phyloP scores from a whole-genome alignment of 2,888 invertebrate species.

The Lomographa bimaculata region DNA sequence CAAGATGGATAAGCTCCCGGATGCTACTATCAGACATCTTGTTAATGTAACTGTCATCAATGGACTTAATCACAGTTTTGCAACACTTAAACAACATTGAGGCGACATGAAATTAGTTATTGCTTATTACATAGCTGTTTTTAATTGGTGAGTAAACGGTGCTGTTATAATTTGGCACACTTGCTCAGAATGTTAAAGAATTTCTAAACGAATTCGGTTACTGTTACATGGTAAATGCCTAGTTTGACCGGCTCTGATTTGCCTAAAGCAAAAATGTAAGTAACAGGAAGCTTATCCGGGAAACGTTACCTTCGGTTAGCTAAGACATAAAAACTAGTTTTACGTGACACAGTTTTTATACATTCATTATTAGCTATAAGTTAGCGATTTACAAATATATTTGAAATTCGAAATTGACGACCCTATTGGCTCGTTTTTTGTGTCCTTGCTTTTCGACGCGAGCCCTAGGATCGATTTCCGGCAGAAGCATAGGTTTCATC shows the following conservation, averaged over 20 bases:
- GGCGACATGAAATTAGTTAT: conserved; percentile 30
- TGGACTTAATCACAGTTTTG: conserved; percentile 16
- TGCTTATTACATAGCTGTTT: conserved; percentile 29
- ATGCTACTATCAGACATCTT: too few species aligned
- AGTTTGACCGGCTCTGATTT: conserved; percentile 9
- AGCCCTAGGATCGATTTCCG: too few species aligned
- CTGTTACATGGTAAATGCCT: conserved; percentile 5
- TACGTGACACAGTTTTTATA: too few species aligned
- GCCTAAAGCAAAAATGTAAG: conserved; percentile 5
- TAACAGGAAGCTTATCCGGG: conserved; percentile 10
- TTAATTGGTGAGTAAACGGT: conserved; percentile 28
- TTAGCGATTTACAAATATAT: too few species aligned
- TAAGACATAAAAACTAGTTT: too few species aligned
- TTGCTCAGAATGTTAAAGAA: conserved; percentile 25
- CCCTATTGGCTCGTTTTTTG: too few species aligned
- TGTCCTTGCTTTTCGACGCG: too few species aligned
- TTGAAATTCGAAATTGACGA: too few species aligned
- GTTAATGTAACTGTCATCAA: conserved; percentile 12
- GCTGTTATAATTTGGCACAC: conserved; percentile 35
- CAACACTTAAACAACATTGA: conserved; percentile 24
- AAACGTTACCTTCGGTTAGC: conserved; percentile 1
- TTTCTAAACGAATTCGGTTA: conserved; percentile 12
- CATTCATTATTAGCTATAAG: too few species aligned
- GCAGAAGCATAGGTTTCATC: too few species aligned
- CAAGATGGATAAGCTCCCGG: conserved; percentile 1